phyloP scores from a whole-genome alignment of 2,113 vertebrate genomes.

The Lutjanus erythropterus region DNA sequence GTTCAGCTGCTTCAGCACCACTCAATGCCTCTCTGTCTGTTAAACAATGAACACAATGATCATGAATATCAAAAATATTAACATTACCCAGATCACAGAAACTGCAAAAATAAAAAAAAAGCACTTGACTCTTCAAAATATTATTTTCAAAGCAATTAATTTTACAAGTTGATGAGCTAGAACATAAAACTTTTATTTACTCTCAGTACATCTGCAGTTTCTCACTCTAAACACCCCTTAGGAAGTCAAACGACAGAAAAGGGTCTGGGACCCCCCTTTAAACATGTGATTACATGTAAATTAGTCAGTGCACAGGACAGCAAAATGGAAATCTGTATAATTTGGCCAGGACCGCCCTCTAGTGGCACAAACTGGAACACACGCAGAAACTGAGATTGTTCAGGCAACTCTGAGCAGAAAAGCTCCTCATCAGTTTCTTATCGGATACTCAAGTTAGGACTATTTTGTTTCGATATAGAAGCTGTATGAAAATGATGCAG shows the following conservation, averaged over 20 bases:
- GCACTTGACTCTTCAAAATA: neutral
- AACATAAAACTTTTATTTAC: neutral
- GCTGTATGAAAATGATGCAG: neutral
- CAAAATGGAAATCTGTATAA: neutral
- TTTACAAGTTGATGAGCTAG: neutral
- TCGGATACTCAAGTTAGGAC: no score
- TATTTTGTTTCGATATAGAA: neutral
- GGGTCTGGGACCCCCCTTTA: no score
- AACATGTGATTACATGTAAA: constrained; percentile 1
- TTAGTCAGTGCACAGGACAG: neutral
- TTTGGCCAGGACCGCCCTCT: constrained; percentile 50
- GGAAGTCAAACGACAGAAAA: neutral
- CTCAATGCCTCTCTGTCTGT: neutral
- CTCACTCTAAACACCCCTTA: neutral
- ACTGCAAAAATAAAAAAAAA: neutral
- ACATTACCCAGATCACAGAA: neutral
- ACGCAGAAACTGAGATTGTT: neutral
- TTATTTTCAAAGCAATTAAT: neutral
- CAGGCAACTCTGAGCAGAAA: no score
- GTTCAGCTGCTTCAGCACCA: constrained; percentile 17
- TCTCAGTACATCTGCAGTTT: neutral
- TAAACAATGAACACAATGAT: neutral
- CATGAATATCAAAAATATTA: rapidly evolving
- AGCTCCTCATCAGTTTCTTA: no score
- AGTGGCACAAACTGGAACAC: neutral